Evolutionary conservation across 1,140 invertebrate species (phyloP), one percentile per base, ranked within the genome.

Genomic region (Drosophila rufa): DNA sequence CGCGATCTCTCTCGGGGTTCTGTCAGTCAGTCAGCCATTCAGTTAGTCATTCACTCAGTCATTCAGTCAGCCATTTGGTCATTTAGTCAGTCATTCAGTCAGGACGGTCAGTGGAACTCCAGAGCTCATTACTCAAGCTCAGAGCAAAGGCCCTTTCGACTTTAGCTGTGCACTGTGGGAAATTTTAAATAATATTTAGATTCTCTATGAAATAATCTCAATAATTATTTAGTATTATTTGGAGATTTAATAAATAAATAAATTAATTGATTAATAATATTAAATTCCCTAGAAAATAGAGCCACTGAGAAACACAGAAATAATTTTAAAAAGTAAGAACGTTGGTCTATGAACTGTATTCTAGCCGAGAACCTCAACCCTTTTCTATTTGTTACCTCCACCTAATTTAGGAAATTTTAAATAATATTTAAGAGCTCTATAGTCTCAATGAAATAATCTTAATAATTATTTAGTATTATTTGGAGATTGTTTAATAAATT

Each of bases 61-160:
- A 71, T 22, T 55, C 65, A 59, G 59, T 57, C 75, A 76, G 70
- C 75, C 64, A 53, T 33, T 51, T 33, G n/a, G 51, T 53, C 51
- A 53, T 22, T 55, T 40, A 68, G 38, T 61, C 66, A 50, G 60
- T 50, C 73, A 59, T 73, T 74, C 70, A 71, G 67, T 51, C 55
- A 59, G 55, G 73, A 53, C 74, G 73, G 73, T 66, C 65, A 53
- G 42, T 51, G 62, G 57, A 38, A 56, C 77, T 71, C 59, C 57
- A 47, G 59, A 68, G 77, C 84, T 87, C 84, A 89, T 89, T 87
- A 89, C 67, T 89, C 84, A 89, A 87, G 78, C 70, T 69, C 36
- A n/a, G 27, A 9, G 22, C 27, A 7, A 48, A 68, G 9, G 30
- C 64, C 62, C 57, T 66, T 27, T 45, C 36, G 27, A 42, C 22